phyloP scores from a whole-genome alignment of 2,113 vertebrate species.

The Cephalopholis sonnerati region DNA sequence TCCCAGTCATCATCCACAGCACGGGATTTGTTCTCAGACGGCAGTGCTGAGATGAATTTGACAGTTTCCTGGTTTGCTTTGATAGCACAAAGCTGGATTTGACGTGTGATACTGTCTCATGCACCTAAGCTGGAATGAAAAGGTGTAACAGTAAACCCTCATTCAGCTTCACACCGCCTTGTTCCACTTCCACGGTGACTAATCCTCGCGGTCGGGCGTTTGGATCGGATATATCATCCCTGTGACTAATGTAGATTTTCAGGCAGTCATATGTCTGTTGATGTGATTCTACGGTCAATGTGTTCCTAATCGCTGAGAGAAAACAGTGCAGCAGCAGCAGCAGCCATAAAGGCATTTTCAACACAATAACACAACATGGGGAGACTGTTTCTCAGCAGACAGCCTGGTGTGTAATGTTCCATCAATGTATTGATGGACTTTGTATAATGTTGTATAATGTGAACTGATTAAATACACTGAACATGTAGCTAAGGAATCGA shows the following conservation, averaged over 20 bases:
- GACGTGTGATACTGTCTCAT: slow-evolving; percentile 55
- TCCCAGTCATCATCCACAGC: slow-evolving; percentile 34
- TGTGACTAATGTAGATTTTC: slow-evolving; percentile 64
- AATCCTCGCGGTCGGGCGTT: slow-evolving; percentile 50
- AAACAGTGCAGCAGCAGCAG: not conserved
- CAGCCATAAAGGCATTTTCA: slow-evolving; percentile 1
- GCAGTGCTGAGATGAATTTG: slow-evolving; percentile 46
- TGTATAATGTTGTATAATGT: slow-evolving; percentile 57
- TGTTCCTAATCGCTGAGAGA: slow-evolving; percentile 17
- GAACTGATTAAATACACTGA: slow-evolving; percentile 55
- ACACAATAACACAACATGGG: slow-evolving; percentile 23
- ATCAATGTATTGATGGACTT: slow-evolving; percentile 38
- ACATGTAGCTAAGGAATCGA: slow-evolving; percentile 48
- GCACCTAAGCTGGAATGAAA: slow-evolving; percentile 57
- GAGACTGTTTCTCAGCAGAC: slow-evolving; percentile 25
- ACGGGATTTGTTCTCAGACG: slow-evolving; percentile 45
- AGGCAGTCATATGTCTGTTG: slow-evolving; percentile 40
- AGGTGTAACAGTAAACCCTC: slow-evolving; percentile 57
- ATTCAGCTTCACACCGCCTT: slow-evolving; percentile 42
- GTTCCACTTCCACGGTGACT: slow-evolving; percentile 44
- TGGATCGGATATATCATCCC: slow-evolving; percentile 30
- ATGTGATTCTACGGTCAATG: slow-evolving; percentile 34
- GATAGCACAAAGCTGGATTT: slow-evolving; percentile 55
- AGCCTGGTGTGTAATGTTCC: slow-evolving; percentile 18
- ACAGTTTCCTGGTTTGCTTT: slow-evolving; percentile 63